Conservation (phyloP, 2,113 vertebrate species). For the Zingel zingel region DNA sequence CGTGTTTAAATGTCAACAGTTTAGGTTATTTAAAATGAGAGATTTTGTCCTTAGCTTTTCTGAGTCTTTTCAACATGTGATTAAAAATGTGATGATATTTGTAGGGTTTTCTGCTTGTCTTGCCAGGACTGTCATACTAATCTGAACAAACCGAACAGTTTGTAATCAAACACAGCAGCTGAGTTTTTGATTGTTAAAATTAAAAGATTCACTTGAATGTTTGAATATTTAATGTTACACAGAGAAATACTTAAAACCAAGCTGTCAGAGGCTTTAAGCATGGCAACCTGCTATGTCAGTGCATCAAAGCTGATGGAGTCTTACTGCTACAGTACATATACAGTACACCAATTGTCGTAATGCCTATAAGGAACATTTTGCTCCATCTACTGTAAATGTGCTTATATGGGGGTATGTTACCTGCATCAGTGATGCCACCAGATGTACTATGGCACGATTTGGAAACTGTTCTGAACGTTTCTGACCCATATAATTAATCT, state of each 20-base stretch:
- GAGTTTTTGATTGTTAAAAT: neutral
- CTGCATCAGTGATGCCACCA: neutral
- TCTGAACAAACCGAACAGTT: neutral
- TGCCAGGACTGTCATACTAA: no score
- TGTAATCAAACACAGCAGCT: neutral
- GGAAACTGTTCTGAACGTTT: slow-evolving; percentile 6
- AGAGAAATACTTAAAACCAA: neutral
- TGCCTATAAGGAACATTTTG: neutral
- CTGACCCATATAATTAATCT: slow-evolving; percentile 18
- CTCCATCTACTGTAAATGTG: neutral
- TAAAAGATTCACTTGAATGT: neutral
- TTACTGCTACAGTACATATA: neutral
- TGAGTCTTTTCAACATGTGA: neutral
- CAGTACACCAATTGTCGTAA: neutral
- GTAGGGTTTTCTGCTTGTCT: neutral
- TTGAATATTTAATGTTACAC: neutral
- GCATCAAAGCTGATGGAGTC: neutral
- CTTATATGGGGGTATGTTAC: neutral
- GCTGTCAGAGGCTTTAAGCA: neutral
- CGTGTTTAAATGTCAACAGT: neutral
- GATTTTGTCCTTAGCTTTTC: neutral
- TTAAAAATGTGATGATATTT: neutral
- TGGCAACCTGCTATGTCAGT: neutral
- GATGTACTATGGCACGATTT: neutral
- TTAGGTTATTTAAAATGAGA: neutral